Conservation (phyloP, 2,113 vertebrate genomes). For the Sceloporus tristichus region DNA sequence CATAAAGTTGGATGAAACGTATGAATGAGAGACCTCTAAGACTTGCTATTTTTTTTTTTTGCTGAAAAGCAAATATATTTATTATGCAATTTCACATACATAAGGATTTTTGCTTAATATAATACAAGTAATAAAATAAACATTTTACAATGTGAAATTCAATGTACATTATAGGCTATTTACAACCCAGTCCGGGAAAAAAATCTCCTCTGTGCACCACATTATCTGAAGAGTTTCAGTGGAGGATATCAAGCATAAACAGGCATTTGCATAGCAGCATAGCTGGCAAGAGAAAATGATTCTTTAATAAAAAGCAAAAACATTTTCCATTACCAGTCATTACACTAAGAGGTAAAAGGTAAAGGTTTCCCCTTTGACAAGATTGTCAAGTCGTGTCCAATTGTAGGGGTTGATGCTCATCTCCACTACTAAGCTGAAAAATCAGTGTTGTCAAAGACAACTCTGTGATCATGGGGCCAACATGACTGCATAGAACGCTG, state of each 20-base stretch:
- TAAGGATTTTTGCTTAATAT: constrained; percentile 92
- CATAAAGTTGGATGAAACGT: too few species aligned
- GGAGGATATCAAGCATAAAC: constrained; percentile 74
- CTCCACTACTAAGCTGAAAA: too few species aligned
- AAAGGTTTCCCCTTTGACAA: too few species aligned
- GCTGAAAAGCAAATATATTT: constrained; percentile 99
- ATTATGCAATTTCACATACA: constrained; percentile 99
- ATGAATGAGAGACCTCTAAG: too few species aligned
- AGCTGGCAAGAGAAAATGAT: constrained; percentile 69
- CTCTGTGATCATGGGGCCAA: too few species aligned
- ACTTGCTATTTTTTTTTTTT: too few species aligned
- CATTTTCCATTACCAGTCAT: constrained; percentile 67
- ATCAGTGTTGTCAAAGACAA: too few species aligned
- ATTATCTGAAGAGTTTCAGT: constrained; percentile 72
- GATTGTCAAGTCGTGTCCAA: too few species aligned
- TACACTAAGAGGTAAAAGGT: constrained; percentile 41
- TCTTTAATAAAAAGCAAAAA: constrained; percentile 57
- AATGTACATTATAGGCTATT: constrained; percentile 97
- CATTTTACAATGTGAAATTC: constrained; percentile 92
- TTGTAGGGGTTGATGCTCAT: too few species aligned
- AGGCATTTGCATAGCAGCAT: constrained; percentile 83
- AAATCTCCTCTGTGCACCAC: constrained; percentile 81
- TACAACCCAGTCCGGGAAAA: constrained; percentile 84
- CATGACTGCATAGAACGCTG: too few species aligned
- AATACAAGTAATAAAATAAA: constrained; percentile 96